These are phyloP conservation scores for Nanorana parkeri DNA, from an alignment of 2,113 vertebrate species.

Conservation along the genomic window DNA sequence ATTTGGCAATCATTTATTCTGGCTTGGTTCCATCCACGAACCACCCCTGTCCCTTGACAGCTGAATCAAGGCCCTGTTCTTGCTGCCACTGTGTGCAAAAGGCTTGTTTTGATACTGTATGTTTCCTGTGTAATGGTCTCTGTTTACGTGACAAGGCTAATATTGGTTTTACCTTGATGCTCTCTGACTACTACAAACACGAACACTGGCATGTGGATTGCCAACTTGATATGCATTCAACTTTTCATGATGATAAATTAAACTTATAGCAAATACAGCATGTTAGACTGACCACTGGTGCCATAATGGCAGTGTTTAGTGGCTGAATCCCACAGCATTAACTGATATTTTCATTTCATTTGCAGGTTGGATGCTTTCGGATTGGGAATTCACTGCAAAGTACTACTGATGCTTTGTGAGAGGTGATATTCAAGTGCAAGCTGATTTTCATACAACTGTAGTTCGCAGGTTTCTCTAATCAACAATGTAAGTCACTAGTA, in stretches of 20 bases:
- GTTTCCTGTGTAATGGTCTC: slow-evolving; percentile 14
- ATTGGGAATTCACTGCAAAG: too few species aligned
- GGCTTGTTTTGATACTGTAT: slow-evolving; percentile 7
- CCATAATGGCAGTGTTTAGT: too few species aligned
- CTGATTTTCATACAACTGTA: too few species aligned
- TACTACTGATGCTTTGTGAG: too few species aligned
- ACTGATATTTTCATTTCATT: too few species aligned
- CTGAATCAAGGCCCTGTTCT: slow-evolving; percentile 24
- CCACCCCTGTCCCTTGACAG: slow-evolving; percentile 1
- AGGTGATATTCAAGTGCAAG: too few species aligned
- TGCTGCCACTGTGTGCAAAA: not conserved
- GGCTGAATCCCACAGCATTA: too few species aligned
- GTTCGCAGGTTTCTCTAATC: too few species aligned
- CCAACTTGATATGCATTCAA: not conserved
- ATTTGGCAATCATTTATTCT: slow-evolving; percentile 36
- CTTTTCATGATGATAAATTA: not conserved
- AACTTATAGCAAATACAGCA: not conserved
- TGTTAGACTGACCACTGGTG: not conserved
- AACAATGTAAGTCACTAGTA: too few species aligned
- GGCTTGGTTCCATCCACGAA: slow-evolving; percentile 10
- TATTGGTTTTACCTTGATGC: slow-evolving; percentile 10
- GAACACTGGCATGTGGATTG: not conserved
- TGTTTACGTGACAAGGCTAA: not conserved
- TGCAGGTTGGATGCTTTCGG: too few species aligned
- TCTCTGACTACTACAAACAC: not conserved